Base-by-base conservation (phyloP, 2,888 invertebrate species). In the Eugnorisma glareosa region DNA sequence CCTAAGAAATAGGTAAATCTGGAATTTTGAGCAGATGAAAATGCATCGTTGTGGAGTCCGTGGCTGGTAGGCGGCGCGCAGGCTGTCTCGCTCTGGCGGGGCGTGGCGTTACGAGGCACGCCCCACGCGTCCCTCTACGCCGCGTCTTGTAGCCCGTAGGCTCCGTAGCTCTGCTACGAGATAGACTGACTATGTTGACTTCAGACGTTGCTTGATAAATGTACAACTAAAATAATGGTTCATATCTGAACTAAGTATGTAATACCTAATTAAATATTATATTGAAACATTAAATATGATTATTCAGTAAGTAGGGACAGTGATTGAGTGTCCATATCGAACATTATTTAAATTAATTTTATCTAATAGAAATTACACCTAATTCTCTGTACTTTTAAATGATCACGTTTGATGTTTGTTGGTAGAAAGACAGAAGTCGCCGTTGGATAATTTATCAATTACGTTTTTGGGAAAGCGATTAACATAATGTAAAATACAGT, bases 41-140 rank as follows among this genome's bases (percentile, higher is more conserved):
- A 84, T 82, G 74, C 83, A 87, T 87, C 88, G 87, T 90, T 88
- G 92, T 89, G 84, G 85, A 90, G 88, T 81, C 85, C 83, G 90
- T 80, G 88, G 85, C 86, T 87, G 91, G 94, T 96, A 94, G 96
- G 96, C 95, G 96, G 95, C 87, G 92, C 88, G 79, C 81, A 79
- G 81, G 90, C 89, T 90, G 92, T 94, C 94, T 93, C 94, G 91
- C 92, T 94, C 94, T 92, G 90, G 91, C 89, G 91, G 93, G 96
- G 96, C 95, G 96, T 96, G 96, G 93, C 94, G 82, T 67, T 71
- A 63, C 51, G 73, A 77, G 91, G 79, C 93, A 96, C 96, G 96
- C 96, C 96, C 90, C 91, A 85, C 88, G 87, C 84, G 88, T 89
- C 90, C 88, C 90, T 84, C 83, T 75, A 67, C 81, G 82, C 87